Evolutionary conservation across 2,797 vertebrate species (phyloP).

Genomic region (Dryobates pubescens): DNA sequence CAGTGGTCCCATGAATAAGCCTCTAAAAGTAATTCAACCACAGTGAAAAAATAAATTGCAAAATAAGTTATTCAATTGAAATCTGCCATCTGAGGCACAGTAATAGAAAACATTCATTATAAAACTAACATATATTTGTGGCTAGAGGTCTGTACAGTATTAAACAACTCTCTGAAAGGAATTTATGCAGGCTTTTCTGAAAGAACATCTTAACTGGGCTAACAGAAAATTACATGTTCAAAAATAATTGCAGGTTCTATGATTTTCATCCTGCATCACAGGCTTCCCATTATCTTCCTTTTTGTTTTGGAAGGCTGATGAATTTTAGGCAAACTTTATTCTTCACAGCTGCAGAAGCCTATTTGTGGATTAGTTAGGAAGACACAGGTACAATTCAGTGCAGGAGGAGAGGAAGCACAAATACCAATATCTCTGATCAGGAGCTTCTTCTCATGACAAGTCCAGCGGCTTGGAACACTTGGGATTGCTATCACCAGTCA

Average conservation of each 20-base stretch:
- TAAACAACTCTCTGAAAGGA: slow-evolving; percentile 60
- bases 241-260: slow-evolving; percentile 66
- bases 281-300: slow-evolving; percentile 22
- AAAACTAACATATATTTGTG: slow-evolving; percentile 67
- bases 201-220: slow-evolving; percentile 64
- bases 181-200: slow-evolving; percentile 56
- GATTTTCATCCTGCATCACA: slow-evolving; percentile 46
- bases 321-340: slow-evolving; percentile 10
- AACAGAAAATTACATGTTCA: slow-evolving; percentile 66
- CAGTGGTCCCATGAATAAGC: slow-evolving; percentile 50
- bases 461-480: neutral
- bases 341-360: slow-evolving; percentile 21
- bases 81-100: slow-evolving; percentile 62
- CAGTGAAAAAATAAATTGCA: slow-evolving; percentile 64
- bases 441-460: neutral
- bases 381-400: neutral
- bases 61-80: slow-evolving; percentile 70
- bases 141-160: slow-evolving; percentile 42
- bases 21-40: slow-evolving; percentile 57
- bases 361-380: neutral
- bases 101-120: slow-evolving; percentile 69
- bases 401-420: neutral
- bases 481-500: neutral
- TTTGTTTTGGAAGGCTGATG: slow-evolving; percentile 24
- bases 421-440: neutral